Conservation (phyloP, 2,797 vertebrate genomes). For the Crenichthys baileyi region DNA sequence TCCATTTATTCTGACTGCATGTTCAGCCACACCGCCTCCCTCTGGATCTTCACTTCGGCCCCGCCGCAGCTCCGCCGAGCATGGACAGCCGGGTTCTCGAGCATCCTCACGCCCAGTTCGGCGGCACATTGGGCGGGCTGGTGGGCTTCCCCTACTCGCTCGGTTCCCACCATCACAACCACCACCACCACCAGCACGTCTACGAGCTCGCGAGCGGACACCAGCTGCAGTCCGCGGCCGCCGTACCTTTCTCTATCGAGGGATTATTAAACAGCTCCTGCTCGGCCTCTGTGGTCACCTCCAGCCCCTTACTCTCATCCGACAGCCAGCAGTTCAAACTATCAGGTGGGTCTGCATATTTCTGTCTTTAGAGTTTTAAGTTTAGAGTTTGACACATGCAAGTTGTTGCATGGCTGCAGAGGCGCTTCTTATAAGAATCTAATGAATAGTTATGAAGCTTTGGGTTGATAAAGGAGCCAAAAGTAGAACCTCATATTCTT, state of each 20-base stretch:
- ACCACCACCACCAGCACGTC: slow-evolving; percentile 93
- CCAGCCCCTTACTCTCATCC: slow-evolving; percentile 86
- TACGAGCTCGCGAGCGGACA: slow-evolving; percentile 93
- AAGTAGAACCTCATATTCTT: not conserved
- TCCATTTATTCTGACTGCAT: slow-evolving; percentile 73
- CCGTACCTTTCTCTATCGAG: slow-evolving; percentile 96
- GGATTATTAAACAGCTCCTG: slow-evolving; percentile 96
- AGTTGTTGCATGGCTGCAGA: not conserved
- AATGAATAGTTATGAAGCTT: not conserved
- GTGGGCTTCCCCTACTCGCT: slow-evolving; percentile 96
- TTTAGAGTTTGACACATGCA: not conserved
- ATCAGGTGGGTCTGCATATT: slow-evolving; percentile 83
- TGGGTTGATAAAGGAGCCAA: not conserved
- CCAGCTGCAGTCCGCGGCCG: slow-evolving; percentile 89
- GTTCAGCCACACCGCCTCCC: slow-evolving; percentile 77
- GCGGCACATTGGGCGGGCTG: slow-evolving; percentile 90
- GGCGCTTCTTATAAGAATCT: not conserved
- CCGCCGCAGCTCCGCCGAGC: slow-evolving; percentile 86
- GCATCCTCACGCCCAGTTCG: slow-evolving; percentile 97
- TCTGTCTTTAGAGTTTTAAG: not conserved
- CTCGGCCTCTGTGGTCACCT: slow-evolving; percentile 90
- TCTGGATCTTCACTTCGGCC: slow-evolving; percentile 73
- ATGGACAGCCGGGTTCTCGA: slow-evolving; percentile 98
- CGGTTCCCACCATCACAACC: slow-evolving; percentile 91
- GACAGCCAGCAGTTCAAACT: slow-evolving; percentile 93